Conservation (phyloP, 2,113 vertebrate species). For the Anser brachyrhynchus region DNA sequence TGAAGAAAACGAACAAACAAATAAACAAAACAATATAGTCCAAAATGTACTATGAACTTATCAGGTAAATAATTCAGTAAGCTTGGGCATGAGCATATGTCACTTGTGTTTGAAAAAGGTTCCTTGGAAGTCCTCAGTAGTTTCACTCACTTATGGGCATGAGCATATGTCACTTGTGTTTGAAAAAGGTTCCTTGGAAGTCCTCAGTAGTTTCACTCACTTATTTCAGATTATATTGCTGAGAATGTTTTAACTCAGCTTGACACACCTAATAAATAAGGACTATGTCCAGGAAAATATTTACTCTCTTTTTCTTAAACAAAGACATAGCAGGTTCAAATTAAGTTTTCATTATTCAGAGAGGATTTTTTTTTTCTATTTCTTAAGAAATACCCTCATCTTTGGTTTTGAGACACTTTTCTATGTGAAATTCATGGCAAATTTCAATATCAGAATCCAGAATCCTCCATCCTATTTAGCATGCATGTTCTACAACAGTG, state of each 20-base stretch:
- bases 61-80: slow-evolving; percentile 13
- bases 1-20: background rate
- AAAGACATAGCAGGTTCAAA: background rate
- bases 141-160: background rate
- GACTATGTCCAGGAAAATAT: background rate
- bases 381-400: background rate
- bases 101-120: background rate
- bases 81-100: background rate
- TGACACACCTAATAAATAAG: background rate
- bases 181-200: background rate
- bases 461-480: background rate
- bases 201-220: background rate
- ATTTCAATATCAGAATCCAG: background rate
- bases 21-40: background rate
- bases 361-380: background rate
- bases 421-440: background rate
- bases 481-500: background rate
- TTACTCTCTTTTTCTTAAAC: background rate
- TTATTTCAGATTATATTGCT: background rate
- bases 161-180: background rate
- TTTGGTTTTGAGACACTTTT: background rate
- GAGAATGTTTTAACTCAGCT: background rate
- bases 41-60: background rate
- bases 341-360: background rate
- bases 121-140: background rate